Conservation (phyloP, 1,140 invertebrate genomes). For the Neelides sp. region DNA sequence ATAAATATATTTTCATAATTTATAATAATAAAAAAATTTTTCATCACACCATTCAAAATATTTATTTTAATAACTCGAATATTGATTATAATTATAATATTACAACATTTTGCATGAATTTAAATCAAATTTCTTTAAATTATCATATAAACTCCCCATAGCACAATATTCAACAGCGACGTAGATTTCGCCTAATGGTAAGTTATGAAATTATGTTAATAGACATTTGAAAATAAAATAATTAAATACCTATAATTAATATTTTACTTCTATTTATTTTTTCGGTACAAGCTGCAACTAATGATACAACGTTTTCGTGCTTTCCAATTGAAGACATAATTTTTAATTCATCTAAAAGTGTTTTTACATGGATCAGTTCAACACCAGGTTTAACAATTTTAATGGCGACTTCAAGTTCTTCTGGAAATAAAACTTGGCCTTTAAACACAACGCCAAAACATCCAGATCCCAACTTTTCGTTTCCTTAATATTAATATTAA, state of each 20-base stretch:
- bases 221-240: conserved; percentile 3
- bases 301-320: conserved; percentile 13
- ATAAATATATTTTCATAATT: no score
- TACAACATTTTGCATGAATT: no score
- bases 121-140: no score
- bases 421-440: neutral
- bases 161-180: conserved; percentile 15
- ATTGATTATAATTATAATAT: no score
- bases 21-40: no score
- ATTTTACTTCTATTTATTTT: conserved; percentile 11
- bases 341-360: conserved; percentile 15
- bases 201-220: neutral
- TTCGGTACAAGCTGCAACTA: conserved; percentile 13
- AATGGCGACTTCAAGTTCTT: conserved; percentile 6
- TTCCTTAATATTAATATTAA: neutral
- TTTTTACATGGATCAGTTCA: conserved; percentile 7
- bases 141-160: no score
- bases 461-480: conserved; percentile 12
- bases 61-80: no score
- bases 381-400: conserved; percentile 16
- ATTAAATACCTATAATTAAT: neutral
- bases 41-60: no score
- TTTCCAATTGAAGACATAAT: conserved; percentile 11
- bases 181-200: neutral
- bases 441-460: conserved; percentile 12